Evolutionary conservation across 2,113 vertebrate species (phyloP).

Genomic region (Anarrhichthys ocellatus): DNA sequence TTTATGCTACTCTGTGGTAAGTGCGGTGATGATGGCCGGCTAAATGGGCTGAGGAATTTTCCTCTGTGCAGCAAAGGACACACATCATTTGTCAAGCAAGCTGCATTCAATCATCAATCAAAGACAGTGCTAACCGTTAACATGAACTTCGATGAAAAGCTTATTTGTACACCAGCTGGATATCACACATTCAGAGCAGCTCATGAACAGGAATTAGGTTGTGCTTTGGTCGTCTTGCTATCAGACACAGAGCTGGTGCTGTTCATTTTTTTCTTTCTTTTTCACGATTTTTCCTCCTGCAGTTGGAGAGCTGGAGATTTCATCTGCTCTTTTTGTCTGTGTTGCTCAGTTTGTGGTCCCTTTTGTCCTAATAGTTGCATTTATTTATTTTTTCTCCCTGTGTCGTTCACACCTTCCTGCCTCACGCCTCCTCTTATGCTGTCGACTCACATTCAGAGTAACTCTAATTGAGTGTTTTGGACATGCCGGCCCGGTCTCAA

Average conservation of each 20-base stretch:
- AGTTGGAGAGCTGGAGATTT: constrained; percentile 12
- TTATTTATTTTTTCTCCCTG: constrained; percentile 19
- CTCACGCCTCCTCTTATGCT: constrained; percentile 68
- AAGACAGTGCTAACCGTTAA: constrained; percentile 25
- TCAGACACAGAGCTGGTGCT: constrained; percentile 1
- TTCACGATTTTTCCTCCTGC: background rate
- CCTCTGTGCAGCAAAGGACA: constrained; percentile 27
- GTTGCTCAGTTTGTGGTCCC: constrained; percentile 38
- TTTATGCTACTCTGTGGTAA: constrained; percentile 49
- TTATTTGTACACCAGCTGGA: constrained; percentile 49
- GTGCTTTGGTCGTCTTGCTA: constrained; percentile 29
- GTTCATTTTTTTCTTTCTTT: background rate
- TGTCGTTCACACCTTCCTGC: constrained; percentile 52
- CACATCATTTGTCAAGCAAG: constrained; percentile 53
- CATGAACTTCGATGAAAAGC: constrained; percentile 21
- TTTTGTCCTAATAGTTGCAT: constrained; percentile 43
- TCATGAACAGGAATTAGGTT: constrained; percentile 10
- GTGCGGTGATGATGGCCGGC: constrained; percentile 23
- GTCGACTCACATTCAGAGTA: constrained; percentile 46
- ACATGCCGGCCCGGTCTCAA: constrained; percentile 50
- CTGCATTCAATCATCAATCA: constrained; percentile 41
- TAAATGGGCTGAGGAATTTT: constrained; percentile 29
- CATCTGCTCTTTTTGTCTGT: constrained; percentile 31
- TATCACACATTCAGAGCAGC: constrained; percentile 16
- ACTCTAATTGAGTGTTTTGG: constrained; percentile 70